These are phyloP conservation scores for Sylvietta virens DNA, from an alignment of 2,113 vertebrate genomes.

Conservation along the genomic window DNA sequence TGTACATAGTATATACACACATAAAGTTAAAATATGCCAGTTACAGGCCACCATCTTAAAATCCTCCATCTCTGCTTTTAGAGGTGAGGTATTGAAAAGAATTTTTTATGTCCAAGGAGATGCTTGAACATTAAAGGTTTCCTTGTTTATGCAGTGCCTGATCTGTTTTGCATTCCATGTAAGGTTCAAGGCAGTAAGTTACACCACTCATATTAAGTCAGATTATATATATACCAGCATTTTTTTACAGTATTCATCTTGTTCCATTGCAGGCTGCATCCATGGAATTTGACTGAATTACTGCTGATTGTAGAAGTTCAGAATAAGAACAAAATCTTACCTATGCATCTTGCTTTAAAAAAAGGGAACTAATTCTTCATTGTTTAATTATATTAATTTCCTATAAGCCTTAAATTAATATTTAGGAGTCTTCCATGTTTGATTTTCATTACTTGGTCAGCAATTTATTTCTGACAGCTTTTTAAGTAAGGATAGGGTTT, in stretches of 20 bases:
- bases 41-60: not conserved
- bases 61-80: accelerated
- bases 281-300: not conserved
- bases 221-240: not conserved
- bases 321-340: not conserved
- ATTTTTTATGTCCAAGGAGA: not conserved
- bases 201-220: not conserved
- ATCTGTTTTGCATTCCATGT: not conserved
- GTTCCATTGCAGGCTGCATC: not conserved
- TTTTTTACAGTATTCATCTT: not conserved
- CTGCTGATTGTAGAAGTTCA: not conserved
- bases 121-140: not conserved
- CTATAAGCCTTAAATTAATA: not conserved
- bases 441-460: not conserved
- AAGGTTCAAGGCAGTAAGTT: not conserved
- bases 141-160: not conserved
- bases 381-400: not conserved
- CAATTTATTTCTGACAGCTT: not conserved
- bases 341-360: not conserved
- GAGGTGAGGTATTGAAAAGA: not conserved
- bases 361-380: not conserved
- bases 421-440: not conserved
- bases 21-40: not conserved
- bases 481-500: not conserved
- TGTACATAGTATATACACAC: accelerated